Conservation (phyloP, 1,140 invertebrate genomes). For the Cecropterus lyciades region DNA sequence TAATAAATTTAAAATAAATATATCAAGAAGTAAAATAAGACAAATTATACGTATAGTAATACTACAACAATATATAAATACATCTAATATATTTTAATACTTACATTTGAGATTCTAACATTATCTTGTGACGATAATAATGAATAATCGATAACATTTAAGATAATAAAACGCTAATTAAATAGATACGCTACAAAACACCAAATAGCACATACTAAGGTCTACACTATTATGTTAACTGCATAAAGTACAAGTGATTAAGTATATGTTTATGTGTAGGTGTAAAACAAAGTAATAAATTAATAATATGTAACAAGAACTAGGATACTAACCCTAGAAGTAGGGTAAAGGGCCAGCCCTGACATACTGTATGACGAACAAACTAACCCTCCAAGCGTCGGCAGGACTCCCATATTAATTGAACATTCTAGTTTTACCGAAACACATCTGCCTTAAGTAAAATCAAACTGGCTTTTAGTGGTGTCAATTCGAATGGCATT, state of each 20-base stretch:
- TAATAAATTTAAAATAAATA: constrained; percentile 1
- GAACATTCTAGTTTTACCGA: too few species aligned
- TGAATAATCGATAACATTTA: background rate
- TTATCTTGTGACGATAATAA: constrained; percentile 1
- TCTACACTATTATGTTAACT: background rate
- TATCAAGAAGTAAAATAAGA: background rate
- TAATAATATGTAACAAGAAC: background rate
- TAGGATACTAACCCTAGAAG: too few species aligned
- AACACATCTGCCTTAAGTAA: too few species aligned
- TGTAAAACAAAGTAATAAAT: too few species aligned
- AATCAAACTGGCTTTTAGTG: too few species aligned
- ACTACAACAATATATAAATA: background rate
- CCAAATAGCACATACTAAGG: background rate
- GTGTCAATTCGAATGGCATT: too few species aligned
- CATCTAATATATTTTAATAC: background rate
- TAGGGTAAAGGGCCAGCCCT: too few species aligned
- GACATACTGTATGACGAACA: too few species aligned
- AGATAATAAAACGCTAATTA: constrained; percentile 10
- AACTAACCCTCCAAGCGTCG: too few species aligned
- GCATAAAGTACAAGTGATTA: background rate
- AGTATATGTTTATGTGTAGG: background rate
- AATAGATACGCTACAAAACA: background rate
- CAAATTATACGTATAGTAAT: background rate
- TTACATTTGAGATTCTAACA: background rate
- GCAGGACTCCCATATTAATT: too few species aligned